Evolutionary conservation across 2,888 invertebrate genomes (phyloP).

Genomic region (Patella ulyssiponensis): DNA sequence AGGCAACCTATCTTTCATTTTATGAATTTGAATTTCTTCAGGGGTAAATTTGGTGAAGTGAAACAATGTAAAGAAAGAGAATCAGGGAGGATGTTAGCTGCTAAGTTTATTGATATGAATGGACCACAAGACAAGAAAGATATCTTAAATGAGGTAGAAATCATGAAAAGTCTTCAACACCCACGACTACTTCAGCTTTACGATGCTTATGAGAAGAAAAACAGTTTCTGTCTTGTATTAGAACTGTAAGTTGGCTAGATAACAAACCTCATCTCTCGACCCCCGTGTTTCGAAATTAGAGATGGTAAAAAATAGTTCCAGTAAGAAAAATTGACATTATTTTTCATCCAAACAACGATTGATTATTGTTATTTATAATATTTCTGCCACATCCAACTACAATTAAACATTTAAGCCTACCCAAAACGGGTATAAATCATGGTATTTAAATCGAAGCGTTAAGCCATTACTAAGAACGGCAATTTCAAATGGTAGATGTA

Average conservation of each 20-base stretch:
- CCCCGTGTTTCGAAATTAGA: too few species aligned
- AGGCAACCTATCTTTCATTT: background rate
- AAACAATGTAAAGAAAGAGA: conserved; percentile 90
- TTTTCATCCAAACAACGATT: too few species aligned
- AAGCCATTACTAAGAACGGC: too few species aligned
- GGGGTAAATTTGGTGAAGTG: conserved; percentile 97
- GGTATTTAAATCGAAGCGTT: too few species aligned
- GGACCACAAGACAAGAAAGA: conserved; percentile 88
- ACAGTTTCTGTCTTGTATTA: conserved; percentile 94
- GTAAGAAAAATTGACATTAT: too few species aligned
- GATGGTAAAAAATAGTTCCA: too few species aligned
- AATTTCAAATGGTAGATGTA: too few species aligned
- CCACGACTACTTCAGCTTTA: conserved; percentile 96
- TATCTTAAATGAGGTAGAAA: conserved; percentile 95
- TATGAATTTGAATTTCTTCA: conserved; percentile 71
- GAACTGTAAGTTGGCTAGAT: conserved; percentile 87
- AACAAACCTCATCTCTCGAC: too few species aligned
- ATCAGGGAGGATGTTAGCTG: conserved; percentile 87
- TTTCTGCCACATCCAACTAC: too few species aligned
- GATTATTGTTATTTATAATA: too few species aligned
- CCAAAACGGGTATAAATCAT: too few species aligned
- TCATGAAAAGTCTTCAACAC: conserved; percentile 95
- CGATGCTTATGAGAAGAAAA: conserved; percentile 88
- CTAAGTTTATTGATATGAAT: conserved; percentile 90
- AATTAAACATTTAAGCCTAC: too few species aligned